A percentile compares a stretch with the other conserved stretches of the same genome.
These are phyloP conservation scores for Mesorhabditis belari DNA, from an alignment of 2,888 invertebrate genomes.

Conservation along the genomic window DNA sequence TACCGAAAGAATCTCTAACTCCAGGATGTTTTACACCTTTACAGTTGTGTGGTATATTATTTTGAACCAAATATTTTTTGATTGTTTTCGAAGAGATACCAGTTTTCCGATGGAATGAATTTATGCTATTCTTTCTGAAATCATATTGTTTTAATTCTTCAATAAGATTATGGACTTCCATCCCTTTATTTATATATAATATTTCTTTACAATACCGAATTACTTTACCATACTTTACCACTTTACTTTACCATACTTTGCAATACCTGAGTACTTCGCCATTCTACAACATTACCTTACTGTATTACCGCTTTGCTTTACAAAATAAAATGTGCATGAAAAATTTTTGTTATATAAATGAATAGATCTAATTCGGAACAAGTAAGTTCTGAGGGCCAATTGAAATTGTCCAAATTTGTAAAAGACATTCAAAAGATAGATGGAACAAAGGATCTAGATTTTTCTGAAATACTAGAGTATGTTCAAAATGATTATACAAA, in stretches of 20 bases:
- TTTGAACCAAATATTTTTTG: not conserved
- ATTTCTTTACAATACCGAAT: not conserved
- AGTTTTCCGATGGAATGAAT: not conserved
- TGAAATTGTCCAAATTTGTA: slow-evolving; percentile 6
- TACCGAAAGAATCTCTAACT: slow-evolving; percentile 5
- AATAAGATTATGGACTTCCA: slow-evolving; percentile 1
- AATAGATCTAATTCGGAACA: too few relatives aligned
- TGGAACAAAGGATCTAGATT: slow-evolving; percentile 4
- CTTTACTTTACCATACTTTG: too few relatives aligned
- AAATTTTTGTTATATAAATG: slow-evolving; percentile 4
- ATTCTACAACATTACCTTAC: too few relatives aligned
- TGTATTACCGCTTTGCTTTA: not conserved
- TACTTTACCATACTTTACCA: not conserved
- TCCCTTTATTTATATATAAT: slow-evolving; percentile 3
- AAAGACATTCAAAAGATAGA: slow-evolving; percentile 8
- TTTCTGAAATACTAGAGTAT: slow-evolving; percentile 6
- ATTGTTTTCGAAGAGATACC: not conserved
- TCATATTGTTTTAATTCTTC: too few relatives aligned
- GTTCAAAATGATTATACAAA: slow-evolving; percentile 6
- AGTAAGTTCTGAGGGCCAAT: too few relatives aligned
- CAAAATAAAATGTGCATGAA: not conserved
- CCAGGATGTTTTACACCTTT: slow-evolving; percentile 1
- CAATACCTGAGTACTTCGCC: too few relatives aligned
- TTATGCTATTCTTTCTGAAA: too few relatives aligned
- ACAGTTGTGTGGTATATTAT: not conserved